Conservation (phyloP, 1,140 invertebrate species). For the Mylabris phalerata region DNA sequence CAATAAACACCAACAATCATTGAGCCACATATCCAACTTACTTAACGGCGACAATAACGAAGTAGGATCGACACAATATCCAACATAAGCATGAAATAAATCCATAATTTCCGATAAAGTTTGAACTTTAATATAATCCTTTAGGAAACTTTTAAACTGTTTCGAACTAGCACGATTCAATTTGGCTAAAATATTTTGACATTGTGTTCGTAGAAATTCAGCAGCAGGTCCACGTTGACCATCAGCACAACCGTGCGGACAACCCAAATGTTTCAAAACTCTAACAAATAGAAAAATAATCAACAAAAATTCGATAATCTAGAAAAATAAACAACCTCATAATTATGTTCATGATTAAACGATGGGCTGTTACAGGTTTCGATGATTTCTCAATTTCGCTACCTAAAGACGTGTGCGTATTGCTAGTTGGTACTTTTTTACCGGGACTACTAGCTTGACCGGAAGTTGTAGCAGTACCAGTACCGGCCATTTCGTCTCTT, state of each 20-base stretch:
- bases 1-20: not conserved
- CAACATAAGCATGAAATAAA: slow-evolving; percentile 90
- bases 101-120: slow-evolving; percentile 80
- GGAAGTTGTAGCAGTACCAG: slow-evolving; percentile 21
- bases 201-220: slow-evolving; percentile 83
- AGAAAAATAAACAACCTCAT: slow-evolving; percentile 27
- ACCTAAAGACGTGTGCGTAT: slow-evolving; percentile 22
- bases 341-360: slow-evolving; percentile 38
- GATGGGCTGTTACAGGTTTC: slow-evolving; percentile 33
- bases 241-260: slow-evolving; percentile 81
- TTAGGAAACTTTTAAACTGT: slow-evolving; percentile 72
- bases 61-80: slow-evolving; percentile 88
- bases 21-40: slow-evolving; percentile 48
- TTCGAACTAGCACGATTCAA: slow-evolving; percentile 61
- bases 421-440: slow-evolving; percentile 26
- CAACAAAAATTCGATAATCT: not conserved
- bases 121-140: slow-evolving; percentile 68
- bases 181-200: slow-evolving; percentile 72
- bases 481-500: slow-evolving; percentile 42
- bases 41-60: slow-evolving; percentile 76
- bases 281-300: slow-evolving; percentile 43
- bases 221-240: slow-evolving; percentile 79
- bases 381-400: slow-evolving; percentile 34
- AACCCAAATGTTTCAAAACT: slow-evolving; percentile 85
- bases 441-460: slow-evolving; percentile 39